Evolutionary conservation across 2,888 invertebrate genomes (phyloP).

Genomic region (Pseudanteris insignis): DNA sequence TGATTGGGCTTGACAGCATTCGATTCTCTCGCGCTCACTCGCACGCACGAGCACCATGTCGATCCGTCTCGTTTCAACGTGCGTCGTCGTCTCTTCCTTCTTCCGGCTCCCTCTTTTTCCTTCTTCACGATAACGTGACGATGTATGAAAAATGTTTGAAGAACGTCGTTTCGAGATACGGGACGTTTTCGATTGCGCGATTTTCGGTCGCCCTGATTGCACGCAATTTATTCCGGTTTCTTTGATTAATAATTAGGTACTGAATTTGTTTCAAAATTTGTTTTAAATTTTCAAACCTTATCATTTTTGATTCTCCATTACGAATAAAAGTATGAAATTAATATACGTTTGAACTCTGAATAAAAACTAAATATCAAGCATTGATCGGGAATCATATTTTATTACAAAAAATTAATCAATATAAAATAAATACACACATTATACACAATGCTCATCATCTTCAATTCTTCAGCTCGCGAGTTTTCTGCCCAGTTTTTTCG

Average conservation of each 20-base stretch:
- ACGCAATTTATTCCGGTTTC: constrained; percentile 5
- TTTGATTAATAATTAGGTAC: constrained; percentile 14
- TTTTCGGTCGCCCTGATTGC: constrained; percentile 26
- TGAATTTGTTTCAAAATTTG: background rate
- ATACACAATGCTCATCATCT: no score
- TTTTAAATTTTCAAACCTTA: no score
- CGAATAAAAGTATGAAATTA: no score
- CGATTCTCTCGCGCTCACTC: constrained; percentile 46
- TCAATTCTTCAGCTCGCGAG: no score
- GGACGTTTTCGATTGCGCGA: constrained; percentile 18
- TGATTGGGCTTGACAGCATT: constrained; percentile 64
- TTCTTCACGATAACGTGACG: constrained; percentile 26
- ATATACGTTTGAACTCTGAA: no score
- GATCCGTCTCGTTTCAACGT: constrained; percentile 3
- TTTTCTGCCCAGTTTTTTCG: no score
- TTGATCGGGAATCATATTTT: no score
- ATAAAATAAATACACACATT: no score
- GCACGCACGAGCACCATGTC: background rate
- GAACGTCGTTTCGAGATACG: constrained; percentile 19
- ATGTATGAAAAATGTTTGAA: constrained; percentile 36
- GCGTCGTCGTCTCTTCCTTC: constrained; percentile 22
- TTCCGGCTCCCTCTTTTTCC: constrained; percentile 15
- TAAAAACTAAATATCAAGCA: no score
- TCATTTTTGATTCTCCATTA: no score
- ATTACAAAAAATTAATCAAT: no score